Base-by-base conservation (phyloP, 2,888 invertebrate species). In the Euplagia quadripunctaria region DNA sequence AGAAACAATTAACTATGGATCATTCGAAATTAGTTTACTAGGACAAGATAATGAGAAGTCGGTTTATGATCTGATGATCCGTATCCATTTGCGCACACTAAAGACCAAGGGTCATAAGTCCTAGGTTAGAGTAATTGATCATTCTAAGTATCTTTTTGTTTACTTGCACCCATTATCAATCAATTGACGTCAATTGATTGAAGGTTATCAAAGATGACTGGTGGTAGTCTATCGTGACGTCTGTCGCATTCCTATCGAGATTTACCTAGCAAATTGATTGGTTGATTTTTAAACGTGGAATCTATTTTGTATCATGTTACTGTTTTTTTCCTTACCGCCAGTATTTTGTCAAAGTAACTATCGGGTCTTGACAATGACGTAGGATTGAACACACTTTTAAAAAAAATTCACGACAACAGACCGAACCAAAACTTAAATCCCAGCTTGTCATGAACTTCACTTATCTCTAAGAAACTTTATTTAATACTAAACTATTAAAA, bases 121-220 rank as follows among this genome's bases (percentile, higher is more conserved):
- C 77, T 73, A 77, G 78, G 76, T 79, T 81, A 81, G 77, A 80
- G 83, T 85, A 86, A 90, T 91, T 86, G 87, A 90, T 91, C 91
- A 87, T 89, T 89, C 86, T 86, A 87, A 88, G 82, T 84, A 85
- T 87, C 89, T 90, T 91, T 92, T 92, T 93, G 92, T 93, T 94
- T 92, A 92, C 90, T 85, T 86, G 84, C 86, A 87, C 84, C 80
- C 79, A 86, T 88, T 93, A 94, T 94, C 94, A 89, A 93, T 92
- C 92, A 90, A 89, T 92, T 94, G 94, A 94, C 95, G 95, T 95
- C 94, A 94, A 92, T 89, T 86, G 85, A 82, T 83, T 81, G 86
- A 86, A 90, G 93, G 93, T 94, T 93, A 94, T 93, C 93, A 76
- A 55, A 76, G 89, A 91, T 90, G 87, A 82, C 86, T 82, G 79